Percentiles rank a stretch among this genome's conserved stretches.
These are phyloP conservation scores for Prunella fulvescens DNA, from an alignment of 2,113 vertebrate genomes.

Conservation along the genomic window DNA sequence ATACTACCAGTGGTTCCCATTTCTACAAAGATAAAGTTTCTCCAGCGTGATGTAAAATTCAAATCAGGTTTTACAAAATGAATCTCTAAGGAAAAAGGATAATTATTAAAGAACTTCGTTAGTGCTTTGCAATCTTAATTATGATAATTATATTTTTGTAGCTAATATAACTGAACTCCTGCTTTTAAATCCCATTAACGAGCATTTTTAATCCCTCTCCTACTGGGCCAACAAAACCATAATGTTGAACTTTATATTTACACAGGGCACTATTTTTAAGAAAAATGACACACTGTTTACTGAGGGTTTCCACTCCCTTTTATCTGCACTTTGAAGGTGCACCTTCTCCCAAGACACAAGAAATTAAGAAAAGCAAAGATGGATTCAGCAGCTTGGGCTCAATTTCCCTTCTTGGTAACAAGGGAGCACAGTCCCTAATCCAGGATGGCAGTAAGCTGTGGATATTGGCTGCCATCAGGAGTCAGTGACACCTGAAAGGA, in stretches of 20 bases:
- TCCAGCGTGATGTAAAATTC: slow-evolving; percentile 18
- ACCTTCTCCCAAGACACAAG: background rate
- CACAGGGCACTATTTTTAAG: background rate
- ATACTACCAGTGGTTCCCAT: background rate
- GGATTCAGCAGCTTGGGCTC: background rate
- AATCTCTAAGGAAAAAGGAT: slow-evolving; percentile 56
- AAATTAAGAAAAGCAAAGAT: background rate
- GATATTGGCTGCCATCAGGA: background rate
- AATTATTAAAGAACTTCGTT: slow-evolving; percentile 62
- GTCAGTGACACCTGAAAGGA: background rate
- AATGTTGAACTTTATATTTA: slow-evolving; percentile 36
- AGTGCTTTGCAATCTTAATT: slow-evolving; percentile 66
- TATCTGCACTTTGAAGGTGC: background rate
- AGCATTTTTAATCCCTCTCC: slow-evolving; percentile 50
- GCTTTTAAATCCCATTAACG: slow-evolving; percentile 60
- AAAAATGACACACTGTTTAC: background rate
- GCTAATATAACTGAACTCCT: slow-evolving; percentile 55
- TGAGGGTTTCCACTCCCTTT: background rate
- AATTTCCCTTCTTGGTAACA: background rate
- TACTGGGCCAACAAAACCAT: slow-evolving; percentile 41
- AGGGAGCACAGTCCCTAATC: background rate
- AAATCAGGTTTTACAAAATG: slow-evolving; percentile 45
- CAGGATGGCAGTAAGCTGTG: background rate
- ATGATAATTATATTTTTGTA: slow-evolving; percentile 68
- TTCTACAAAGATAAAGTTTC: slow-evolving; percentile 4